Base-by-base conservation (phyloP, 2,797 vertebrate genomes). In the Scarus forsteni region DNA sequence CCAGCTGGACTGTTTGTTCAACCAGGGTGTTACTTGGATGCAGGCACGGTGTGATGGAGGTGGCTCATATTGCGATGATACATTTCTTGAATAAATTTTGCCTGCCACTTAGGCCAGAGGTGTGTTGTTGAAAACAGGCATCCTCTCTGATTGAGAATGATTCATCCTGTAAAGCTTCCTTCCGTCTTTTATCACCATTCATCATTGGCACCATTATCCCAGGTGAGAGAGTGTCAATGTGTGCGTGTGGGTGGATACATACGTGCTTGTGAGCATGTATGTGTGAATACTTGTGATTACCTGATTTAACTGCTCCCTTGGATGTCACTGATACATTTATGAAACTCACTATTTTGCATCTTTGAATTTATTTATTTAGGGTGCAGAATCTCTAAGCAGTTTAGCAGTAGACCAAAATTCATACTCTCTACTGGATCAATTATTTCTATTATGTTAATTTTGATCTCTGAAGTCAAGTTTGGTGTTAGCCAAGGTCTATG, bases 1-100 rank as follows among this genome's bases (percentile, higher is more conserved):
- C 77, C 85, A 88, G 90, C 80, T 85, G 86, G 83, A 66, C 85
- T 79, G 66, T 89, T 85, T 92, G 83, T 88, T 91, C 73, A 86
- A 77, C 48, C 85, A 77, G 87, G 67, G 14, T 87, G 84, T 81
- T 82, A 73, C 81, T 89, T 84, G 85, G 84, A 85, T 80, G 82
- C 84, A 67, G 83, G 79, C 67, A 16, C 77, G 79, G 77, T 82
- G 84, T 76, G 81, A 85, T 85, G 84, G 81, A 88, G 87, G 84
- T 75, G 84, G 64, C 19, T 50, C 75, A 77, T 81, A 66, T 82
- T 40, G 39, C 75, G 79, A 84, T 87, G 61, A 60, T 79, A 75
- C 61, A 68, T 81, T 55, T 71, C 65, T 50, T 70, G 27, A 27
- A 54, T 65, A 13, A 70, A 56, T 68, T 18, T 36, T 45, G 16